A percentile compares a stretch with the other conserved stretches of the same genome.
Conservation (phyloP, 2,888 invertebrate genomes). For the Morinoia aosen region DNA sequence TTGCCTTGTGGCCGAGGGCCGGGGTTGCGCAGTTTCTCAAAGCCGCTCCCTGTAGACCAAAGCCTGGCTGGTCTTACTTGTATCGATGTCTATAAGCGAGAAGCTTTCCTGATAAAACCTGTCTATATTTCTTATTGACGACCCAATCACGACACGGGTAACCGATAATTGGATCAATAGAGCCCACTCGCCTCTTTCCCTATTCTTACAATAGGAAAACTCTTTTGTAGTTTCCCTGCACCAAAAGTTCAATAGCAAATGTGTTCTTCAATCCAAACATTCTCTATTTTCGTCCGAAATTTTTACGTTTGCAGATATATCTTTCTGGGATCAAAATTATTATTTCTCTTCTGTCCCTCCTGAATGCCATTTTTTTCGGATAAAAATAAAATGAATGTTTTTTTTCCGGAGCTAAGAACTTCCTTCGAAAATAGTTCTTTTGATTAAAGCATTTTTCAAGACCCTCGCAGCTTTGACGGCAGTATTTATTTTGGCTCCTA, state of each 20-base stretch:
- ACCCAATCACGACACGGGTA: background rate
- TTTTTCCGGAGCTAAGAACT: background rate
- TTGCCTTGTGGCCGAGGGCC: background rate
- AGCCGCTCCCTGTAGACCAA: background rate
- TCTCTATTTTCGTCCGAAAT: background rate
- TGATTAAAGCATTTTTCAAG: background rate
- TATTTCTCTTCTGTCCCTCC: background rate
- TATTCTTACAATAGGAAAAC: background rate
- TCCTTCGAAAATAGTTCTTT: background rate
- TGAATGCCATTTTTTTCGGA: background rate
- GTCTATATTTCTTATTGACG: conserved; percentile 10
- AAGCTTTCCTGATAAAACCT: conserved; percentile 10
- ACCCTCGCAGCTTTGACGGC: background rate
- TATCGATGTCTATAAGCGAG: conserved; percentile 12
- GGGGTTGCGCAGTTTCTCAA: background rate
- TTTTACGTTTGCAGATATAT: background rate
- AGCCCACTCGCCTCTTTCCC: background rate
- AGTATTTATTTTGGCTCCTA: background rate
- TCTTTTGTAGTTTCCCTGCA: background rate
- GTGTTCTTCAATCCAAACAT: background rate
- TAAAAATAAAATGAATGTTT: background rate
- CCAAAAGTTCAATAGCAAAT: background rate
- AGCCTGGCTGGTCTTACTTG: background rate
- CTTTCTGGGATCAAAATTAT: background rate
- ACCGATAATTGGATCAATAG: background rate